phyloP scores from a whole-genome alignment of 2,888 invertebrate genomes.

The Himalopsyche anomala region DNA sequence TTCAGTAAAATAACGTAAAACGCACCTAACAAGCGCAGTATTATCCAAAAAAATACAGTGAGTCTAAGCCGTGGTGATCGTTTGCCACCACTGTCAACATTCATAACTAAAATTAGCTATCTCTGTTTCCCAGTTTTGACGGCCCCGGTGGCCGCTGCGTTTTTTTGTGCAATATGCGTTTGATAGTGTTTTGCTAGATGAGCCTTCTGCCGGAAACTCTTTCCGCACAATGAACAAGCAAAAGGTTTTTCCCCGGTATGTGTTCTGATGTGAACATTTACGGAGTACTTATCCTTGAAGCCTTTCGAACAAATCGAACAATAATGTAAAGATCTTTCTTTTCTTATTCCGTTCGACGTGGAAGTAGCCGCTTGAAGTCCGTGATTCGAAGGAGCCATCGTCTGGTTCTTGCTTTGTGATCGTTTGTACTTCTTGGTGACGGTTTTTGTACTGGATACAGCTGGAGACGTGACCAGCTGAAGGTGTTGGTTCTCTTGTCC shows the following conservation, averaged over 20 bases:
- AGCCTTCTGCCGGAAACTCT: slow-evolving; percentile 94
- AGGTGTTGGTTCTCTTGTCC: slow-evolving; percentile 74
- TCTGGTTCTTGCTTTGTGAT: slow-evolving; percentile 76
- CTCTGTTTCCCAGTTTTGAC: slow-evolving; percentile 77
- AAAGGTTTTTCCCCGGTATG: slow-evolving; percentile 99
- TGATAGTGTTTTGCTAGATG: slow-evolving; percentile 95
- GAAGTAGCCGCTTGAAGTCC: slow-evolving; percentile 77
- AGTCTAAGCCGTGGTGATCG: background rate
- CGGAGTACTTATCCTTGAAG: slow-evolving; percentile 97
- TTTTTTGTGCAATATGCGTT: slow-evolving; percentile 93
- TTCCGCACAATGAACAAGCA: slow-evolving; percentile 94
- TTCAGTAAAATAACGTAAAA: background rate
- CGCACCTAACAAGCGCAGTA: slow-evolving; percentile 30
- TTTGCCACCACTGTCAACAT: slow-evolving; percentile 20
- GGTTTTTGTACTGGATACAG: slow-evolving; percentile 80
- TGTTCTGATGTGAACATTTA: slow-evolving; percentile 97
- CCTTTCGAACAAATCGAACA: slow-evolving; percentile 96
- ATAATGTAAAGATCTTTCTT: slow-evolving; percentile 92
- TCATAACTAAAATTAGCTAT: slow-evolving; percentile 69
- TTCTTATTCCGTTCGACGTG: slow-evolving; percentile 85
- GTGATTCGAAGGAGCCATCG: slow-evolving; percentile 68
- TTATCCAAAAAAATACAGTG: slow-evolving; percentile 30
- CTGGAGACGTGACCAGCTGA: slow-evolving; percentile 78
- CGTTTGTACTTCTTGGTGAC: slow-evolving; percentile 84
- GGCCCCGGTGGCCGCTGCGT: slow-evolving; percentile 81